Base-by-base conservation (phyloP, 1,140 invertebrate species). In the Asbolus verrucosus region DNA sequence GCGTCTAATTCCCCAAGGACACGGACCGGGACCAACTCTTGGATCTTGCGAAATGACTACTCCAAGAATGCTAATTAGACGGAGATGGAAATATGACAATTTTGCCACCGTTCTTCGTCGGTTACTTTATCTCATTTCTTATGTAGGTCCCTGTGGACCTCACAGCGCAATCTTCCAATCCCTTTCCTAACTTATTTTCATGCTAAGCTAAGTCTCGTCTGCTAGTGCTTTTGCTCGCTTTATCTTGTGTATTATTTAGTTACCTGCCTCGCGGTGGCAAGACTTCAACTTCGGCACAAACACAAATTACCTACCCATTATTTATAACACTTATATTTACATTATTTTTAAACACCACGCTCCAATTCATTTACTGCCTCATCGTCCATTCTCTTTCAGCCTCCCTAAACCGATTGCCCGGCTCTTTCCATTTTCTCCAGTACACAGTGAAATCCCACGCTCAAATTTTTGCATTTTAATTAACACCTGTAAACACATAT, bases 1-100 rank as follows among this genome's bases (percentile, higher is more conserved):
- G 19, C 46, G 46, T 65, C 16, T 27, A 27, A 30, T 33, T 66
- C 63, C 39, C 63, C 8, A 50, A 27, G 39, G 63, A 66, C 16
- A 19, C 21, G 6, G 39, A 18, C 63, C 69, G 63, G 38, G 41
- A 54, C 59, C 65, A 54, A 50, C 46, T 41, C 60, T 54, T 69
- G 31, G 65, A 69, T 46, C 70, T 60, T 31, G 62, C 67, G 68
- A 72, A 76, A 76, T 76, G 74, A 74, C 74, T 74, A 70, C 70
- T 74, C 68, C 70, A 76, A 70, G 75, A 75, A 75, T 75, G 75
- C 75, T 77, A 77, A 77, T 77, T 77, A 77, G 75, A 77, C 72
- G 46, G 69, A 76, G 76, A 77, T 68, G 60, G 74, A 76, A 76
- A 70, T 73, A 75, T 71, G 71, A 74, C 70, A 74, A 75, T 75